Evolutionary conservation across 2,797 vertebrate species (phyloP).

Genomic region (Phyllotis vaccarum): DNA sequence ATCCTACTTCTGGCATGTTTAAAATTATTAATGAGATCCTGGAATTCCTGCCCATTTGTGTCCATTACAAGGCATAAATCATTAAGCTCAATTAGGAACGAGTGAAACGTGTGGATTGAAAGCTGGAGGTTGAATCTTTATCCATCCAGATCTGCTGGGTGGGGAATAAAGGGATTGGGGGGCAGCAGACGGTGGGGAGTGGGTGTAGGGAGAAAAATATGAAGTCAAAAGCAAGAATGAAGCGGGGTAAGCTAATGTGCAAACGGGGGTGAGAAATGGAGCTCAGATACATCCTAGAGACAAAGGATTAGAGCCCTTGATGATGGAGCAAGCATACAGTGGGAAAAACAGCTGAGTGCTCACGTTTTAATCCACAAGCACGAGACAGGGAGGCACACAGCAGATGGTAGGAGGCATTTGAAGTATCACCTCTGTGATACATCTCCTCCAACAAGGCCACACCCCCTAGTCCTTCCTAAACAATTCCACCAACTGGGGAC

Average conservation of each 20-base stretch:
- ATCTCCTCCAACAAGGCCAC: not conserved
- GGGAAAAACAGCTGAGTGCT: not conserved
- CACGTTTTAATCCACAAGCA: not conserved
- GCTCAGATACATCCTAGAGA: not conserved
- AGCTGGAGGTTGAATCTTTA: not conserved
- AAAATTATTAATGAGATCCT: constrained; percentile 83
- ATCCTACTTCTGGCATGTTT: constrained; percentile 77
- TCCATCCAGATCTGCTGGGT: not conserved
- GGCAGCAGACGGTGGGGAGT: not conserved
- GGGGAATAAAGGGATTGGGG: not conserved
- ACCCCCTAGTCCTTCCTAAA: not conserved
- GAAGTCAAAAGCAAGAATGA: not conserved
- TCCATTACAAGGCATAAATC: constrained; percentile 81
- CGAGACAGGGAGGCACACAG: not conserved
- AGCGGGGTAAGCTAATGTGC: not conserved
- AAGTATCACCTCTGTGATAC: not conserved
- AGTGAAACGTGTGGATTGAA: constrained; percentile 47
- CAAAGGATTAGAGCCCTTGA: not conserved
- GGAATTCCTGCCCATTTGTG: constrained; percentile 80
- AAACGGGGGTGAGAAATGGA: not conserved
- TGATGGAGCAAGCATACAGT: not conserved
- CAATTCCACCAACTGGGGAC: not conserved
- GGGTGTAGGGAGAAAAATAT: not conserved
- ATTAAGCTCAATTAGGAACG: constrained; percentile 76
- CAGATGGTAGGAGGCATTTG: not conserved